These are phyloP conservation scores for Cyrtonyx montezumae DNA, from an alignment of 2,113 vertebrate species.

Conservation along the genomic window DNA sequence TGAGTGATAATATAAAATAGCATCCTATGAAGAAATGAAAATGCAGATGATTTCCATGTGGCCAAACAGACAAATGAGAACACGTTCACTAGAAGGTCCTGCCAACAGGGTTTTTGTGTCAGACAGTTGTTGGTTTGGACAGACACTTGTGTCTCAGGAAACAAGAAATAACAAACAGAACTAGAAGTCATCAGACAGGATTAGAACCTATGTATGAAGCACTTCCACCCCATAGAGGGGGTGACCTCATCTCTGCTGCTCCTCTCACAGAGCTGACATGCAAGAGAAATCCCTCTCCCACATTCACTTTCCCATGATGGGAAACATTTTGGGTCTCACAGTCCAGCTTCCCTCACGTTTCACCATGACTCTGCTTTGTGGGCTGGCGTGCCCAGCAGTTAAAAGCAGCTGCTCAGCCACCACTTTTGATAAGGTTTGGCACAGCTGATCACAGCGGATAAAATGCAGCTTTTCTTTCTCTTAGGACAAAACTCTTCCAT, in stretches of 20 bases:
- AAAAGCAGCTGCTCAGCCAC: background rate
- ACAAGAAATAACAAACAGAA: background rate
- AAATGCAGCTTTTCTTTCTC: background rate
- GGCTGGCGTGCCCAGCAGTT: background rate
- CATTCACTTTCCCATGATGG: background rate
- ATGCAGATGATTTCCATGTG: background rate
- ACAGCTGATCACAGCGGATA: background rate
- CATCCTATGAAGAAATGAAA: background rate
- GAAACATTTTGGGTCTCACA: background rate
- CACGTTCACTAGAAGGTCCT: background rate
- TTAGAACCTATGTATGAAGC: background rate
- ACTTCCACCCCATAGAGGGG: background rate
- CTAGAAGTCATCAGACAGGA: background rate
- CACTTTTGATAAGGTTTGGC: background rate
- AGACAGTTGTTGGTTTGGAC: too few species aligned
- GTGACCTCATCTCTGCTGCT: background rate
- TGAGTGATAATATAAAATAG: background rate
- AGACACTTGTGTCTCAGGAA: background rate
- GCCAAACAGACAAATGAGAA: background rate
- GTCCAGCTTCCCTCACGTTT: background rate
- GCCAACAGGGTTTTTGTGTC: background rate
- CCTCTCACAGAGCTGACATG: background rate
- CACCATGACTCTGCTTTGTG: background rate
- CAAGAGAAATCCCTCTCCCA: background rate
- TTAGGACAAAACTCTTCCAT: background rate